Evolutionary conservation across 1,140 invertebrate species (phyloP).

Genomic region (Portunus trituberculatus): DNA sequence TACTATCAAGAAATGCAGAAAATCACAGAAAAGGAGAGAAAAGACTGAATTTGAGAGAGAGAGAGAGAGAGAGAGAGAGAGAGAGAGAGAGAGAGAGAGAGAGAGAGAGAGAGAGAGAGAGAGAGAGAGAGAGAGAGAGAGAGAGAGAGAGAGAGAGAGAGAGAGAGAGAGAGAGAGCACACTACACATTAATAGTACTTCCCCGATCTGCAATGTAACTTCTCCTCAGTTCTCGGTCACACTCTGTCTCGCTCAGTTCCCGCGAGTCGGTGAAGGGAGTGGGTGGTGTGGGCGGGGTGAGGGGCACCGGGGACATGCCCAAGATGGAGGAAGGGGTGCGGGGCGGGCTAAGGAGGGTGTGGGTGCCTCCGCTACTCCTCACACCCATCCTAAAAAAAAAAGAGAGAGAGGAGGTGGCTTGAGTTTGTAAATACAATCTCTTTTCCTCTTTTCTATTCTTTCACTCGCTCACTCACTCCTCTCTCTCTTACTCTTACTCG

Average conservation of each 20-base stretch:
- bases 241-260: conserved; percentile 82
- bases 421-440: background rate
- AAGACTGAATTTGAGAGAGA: too few species aligned
- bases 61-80: conserved; percentile 17
- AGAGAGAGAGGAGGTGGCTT: conserved; percentile 29
- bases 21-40: background rate
- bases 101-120: conserved; percentile 20
- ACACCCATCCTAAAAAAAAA: conserved; percentile 37
- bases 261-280: conserved; percentile 81
- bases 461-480: conserved; percentile 27
- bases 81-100: conserved; percentile 20
- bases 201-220: conserved; percentile 68
- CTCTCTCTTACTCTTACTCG: background rate
- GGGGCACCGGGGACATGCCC: conserved; percentile 52
- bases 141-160: background rate
- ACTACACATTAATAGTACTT: conserved; percentile 68
- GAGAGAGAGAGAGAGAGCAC: background rate
- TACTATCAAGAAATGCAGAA: background rate
- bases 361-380: conserved; percentile 7
- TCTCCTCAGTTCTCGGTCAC: conserved; percentile 81
- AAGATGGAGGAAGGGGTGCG: conserved; percentile 69
- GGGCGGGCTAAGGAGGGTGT: conserved; percentile 69
- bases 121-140: conserved; percentile 7
- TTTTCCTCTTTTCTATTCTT: background rate
- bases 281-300: conserved; percentile 78